Evolutionary conservation across 2,113 vertebrate species (phyloP).

Genomic region (Drymodes brunneopygia): DNA sequence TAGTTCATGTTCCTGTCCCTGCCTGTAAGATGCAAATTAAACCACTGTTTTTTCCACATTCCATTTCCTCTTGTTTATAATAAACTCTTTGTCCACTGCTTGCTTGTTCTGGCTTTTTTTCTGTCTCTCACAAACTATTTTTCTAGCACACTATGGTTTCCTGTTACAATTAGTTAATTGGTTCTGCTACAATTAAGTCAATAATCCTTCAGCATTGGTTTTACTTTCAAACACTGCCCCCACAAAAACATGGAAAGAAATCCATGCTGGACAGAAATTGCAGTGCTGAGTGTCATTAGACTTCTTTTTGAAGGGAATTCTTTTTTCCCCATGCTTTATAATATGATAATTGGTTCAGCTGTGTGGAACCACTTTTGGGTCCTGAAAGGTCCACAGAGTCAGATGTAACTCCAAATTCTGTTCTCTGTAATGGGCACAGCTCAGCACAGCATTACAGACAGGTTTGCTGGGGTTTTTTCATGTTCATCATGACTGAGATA

Average conservation of each 20-base stretch:
- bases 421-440: not conserved
- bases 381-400: not conserved
- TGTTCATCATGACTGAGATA: not conserved
- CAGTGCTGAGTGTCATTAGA: not conserved
- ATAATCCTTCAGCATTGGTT: not conserved
- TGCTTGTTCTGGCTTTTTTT: not conserved
- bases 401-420: not conserved
- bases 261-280: not conserved
- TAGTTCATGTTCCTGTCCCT: not conserved
- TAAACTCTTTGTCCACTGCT: not conserved
- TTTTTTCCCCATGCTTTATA: not conserved
- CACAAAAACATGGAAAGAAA: not conserved
- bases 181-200: not conserved
- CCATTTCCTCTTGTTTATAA: not conserved
- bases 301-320: not conserved
- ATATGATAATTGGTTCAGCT: not conserved
- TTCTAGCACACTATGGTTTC: not conserved
- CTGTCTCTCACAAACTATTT: not conserved
- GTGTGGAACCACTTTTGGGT: not conserved
- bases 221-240: not conserved
- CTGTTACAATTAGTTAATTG: not conserved
- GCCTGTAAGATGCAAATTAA: not conserved
- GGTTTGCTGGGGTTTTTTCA: not conserved
- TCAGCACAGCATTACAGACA: not conserved
- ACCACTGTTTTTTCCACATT: fast-evolving